Base-by-base conservation (phyloP, 2,113 vertebrate genomes). In the Theristicus caerulescens region DNA sequence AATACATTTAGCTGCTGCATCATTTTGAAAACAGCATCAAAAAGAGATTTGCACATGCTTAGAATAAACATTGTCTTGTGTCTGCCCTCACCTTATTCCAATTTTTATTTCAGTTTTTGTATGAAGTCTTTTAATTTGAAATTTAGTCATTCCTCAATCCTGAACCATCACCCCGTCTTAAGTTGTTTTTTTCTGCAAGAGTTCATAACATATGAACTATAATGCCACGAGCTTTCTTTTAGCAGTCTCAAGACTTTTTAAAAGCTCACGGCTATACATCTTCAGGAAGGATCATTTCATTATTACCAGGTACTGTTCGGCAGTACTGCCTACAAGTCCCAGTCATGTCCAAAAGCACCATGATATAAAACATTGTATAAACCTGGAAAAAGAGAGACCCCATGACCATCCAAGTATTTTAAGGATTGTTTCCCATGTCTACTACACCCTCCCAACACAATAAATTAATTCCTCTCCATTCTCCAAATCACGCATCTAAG, bases 1-100 rank as follows among this genome's bases (percentile, higher is more conserved):
- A 94, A 93, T 88, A 87, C 18, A 83, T 96, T 91, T 95, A 95
- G 58, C 67, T 93, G 51, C 87, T 85, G 81, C 74, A 93, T 89
- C 84, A 78, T 95, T 84, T 76, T 93, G 89, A 93, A 97, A 82
- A 89, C 82, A 95, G 70, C 82, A 94, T 94, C 95, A 91, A 90
- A 95, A 91, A 82, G 46, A 86, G 34, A 58, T 85, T 87, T 89
- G 89, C 21, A 93, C 84, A 77, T 93, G 91, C 62, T 95, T 91
- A 80, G 93, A 96, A 97, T 81, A 96, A 94, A 85, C 58, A 82
- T 7, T 65, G 13, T 80, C 49, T 66, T 66, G 44, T 77, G 26
- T 59, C 72, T 82, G 66, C 38, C 22, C 54, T 94, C 51, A 65
- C 36, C n/a, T 76, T 91, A 87, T 55, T 87, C 16, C 29, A 76